phyloP scores from a whole-genome alignment of 2,888 invertebrate species.

The Mythimna albipuncta region DNA sequence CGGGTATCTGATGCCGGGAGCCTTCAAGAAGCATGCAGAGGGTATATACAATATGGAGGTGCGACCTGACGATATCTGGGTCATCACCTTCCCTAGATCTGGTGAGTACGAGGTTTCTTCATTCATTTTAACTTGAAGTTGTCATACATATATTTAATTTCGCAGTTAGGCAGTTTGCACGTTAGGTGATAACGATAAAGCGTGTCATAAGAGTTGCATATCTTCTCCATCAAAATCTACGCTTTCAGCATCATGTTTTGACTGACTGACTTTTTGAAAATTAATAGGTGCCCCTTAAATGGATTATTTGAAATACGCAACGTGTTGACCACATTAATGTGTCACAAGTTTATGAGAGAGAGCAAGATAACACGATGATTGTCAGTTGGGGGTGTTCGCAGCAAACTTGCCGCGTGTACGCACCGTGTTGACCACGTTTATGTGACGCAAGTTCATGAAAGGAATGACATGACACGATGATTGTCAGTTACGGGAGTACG shows the following conservation, averaged over 20 bases:
- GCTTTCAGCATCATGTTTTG: too few relatives aligned
- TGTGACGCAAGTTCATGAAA: neutral
- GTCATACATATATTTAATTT: neutral
- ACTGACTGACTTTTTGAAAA: too few relatives aligned
- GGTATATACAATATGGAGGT: conserved; percentile 85
- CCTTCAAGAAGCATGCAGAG: conserved; percentile 81
- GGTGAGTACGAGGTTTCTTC: conserved; percentile 68
- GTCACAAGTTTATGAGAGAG: neutral
- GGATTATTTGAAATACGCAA: neutral
- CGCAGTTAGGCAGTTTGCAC: too few relatives aligned
- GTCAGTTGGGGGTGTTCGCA: neutral
- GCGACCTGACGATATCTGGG: conserved; percentile 85
- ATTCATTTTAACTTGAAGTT: neutral
- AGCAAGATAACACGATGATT: neutral
- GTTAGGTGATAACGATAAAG: too few relatives aligned
- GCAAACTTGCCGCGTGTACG: neutral
- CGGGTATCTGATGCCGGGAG: conserved; percentile 84
- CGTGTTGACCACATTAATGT: neutral
- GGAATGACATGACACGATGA: neutral
- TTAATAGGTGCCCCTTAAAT: too few relatives aligned
- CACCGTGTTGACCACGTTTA: neutral
- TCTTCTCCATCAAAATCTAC: too few relatives aligned
- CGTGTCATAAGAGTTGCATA: too few relatives aligned
- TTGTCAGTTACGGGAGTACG: too few relatives aligned
- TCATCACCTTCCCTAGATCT: conserved; percentile 87